Evolutionary conservation across 2,113 vertebrate genomes (phyloP), one percentile per base, ranked within the genome.

Genomic region (Phoenicopterus ruber): DNA sequence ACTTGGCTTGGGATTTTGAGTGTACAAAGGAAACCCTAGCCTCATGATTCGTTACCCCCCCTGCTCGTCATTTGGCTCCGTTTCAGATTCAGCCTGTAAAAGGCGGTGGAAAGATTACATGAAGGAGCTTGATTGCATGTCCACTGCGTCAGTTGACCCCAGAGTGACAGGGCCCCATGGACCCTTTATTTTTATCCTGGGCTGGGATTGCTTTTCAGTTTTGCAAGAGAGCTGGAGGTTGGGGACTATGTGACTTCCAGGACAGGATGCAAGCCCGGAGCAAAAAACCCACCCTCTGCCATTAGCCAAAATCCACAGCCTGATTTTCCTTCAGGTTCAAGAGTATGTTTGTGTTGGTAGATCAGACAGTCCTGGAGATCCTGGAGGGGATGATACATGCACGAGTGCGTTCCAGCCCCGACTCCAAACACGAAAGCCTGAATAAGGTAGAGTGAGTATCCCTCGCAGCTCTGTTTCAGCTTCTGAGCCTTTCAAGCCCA

Each of bases 201-300:
- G 55, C 46, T 94, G 70, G 49, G 28, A 88, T 42, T 90, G 93
- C 29, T 76, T 72, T 36, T 32, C 36, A 49, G 69, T 90, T 80
- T 88, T 91, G 94, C 70, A 89, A 73, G 73, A 40, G 6, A 70
- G 44, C 24, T 90, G 86, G 88, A 86, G 55, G 19, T 0, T 86
- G 82, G 88, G 80, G 83, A 82, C 65, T 80, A 29, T 32, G 86
- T 74, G 82, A 77, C 88, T 92, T 92, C 82, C 88, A 96, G 90
- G 67, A 55, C 67, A 93, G 82, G 88, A 96, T 87, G 78, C 55
- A 67, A 87, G 62, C 58, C 62, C 55, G 12, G 90, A 77, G 67
- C 28, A 46, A 52, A 78, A 72, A 94, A 63, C 55, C 36, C 79
- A 73, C 82, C 71, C 96, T 81, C 67, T 81, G 76, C 18, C 82